phyloP scores from a whole-genome alignment of 2,113 vertebrate species.

The Myiagra hebetior region DNA sequence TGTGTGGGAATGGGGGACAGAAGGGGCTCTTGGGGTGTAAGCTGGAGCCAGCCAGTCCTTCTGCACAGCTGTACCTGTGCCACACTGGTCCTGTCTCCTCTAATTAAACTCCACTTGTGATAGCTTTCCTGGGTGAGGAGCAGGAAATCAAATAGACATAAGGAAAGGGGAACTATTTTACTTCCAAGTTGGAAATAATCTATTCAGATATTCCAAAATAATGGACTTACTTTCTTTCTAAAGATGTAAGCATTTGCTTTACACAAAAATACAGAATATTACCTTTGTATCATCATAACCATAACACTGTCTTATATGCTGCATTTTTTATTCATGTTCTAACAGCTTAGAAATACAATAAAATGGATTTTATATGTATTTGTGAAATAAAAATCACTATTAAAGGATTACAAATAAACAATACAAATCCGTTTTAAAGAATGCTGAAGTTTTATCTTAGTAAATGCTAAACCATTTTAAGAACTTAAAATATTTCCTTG shows the following conservation, averaged over 20 bases:
- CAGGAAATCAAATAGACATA: background rate
- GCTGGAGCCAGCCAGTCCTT: no score
- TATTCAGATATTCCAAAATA: background rate
- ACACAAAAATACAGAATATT: background rate
- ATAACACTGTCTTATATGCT: background rate
- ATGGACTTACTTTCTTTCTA: background rate
- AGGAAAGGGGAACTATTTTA: background rate
- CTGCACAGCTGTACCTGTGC: no score
- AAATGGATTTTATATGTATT: background rate
- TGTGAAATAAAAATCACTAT: background rate
- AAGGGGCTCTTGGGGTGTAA: background rate
- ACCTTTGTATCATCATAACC: background rate
- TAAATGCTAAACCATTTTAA: background rate
- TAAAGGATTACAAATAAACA: background rate
- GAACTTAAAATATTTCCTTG: background rate
- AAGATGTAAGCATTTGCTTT: background rate
- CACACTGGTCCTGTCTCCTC: background rate
- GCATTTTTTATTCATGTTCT: background rate
- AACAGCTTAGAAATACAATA: background rate
- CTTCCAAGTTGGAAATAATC: background rate
- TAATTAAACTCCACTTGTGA: background rate
- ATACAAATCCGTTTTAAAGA: background rate
- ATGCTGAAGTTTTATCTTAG: background rate
- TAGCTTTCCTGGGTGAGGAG: rapidly evolving
- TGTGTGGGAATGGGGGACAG: background rate